A percentile compares a stretch with the other conserved stretches of the same genome.
These are phyloP conservation scores for Urocynchramus pylzowi DNA, from an alignment of 2,113 vertebrate genomes.

Conservation along the genomic window DNA sequence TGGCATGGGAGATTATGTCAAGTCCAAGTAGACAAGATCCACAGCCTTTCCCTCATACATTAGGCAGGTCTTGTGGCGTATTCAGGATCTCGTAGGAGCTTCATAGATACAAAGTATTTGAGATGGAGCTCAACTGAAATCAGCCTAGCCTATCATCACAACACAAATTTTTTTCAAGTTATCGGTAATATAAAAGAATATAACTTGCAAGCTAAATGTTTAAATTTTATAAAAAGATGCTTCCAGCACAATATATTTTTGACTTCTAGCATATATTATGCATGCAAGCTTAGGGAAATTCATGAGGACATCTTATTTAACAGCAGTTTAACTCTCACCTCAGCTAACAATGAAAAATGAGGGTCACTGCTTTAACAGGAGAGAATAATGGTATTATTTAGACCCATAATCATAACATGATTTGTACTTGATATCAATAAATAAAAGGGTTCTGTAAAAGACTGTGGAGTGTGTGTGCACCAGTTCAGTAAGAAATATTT, in stretches of 20 bases:
- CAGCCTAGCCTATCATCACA: not conserved
- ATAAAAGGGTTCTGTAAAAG: not conserved
- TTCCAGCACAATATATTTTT: not conserved
- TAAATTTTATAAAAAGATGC: not conserved
- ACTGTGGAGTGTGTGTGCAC: fast-evolving
- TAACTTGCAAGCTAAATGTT: not conserved
- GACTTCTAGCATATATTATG: not conserved
- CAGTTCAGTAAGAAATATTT: not conserved
- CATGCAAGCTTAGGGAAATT: not conserved
- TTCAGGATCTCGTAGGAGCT: not conserved
- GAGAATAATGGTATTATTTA: not conserved
- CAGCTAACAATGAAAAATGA: not conserved
- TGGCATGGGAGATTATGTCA: not conserved
- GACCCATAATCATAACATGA: not conserved
- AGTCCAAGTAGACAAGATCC: not conserved
- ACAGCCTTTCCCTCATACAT: not conserved
- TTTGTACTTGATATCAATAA: not conserved
- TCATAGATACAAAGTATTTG: not conserved
- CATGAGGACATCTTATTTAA: not conserved
- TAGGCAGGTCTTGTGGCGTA: fast-evolving
- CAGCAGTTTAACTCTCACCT: not conserved
- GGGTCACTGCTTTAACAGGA: not conserved
- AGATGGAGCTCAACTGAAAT: not conserved
- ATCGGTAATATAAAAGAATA: not conserved
- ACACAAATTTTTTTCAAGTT: not conserved